Percentiles rank a stretch among this genome's conserved stretches.
Conservation (phyloP, 2,888 invertebrate species). For the Polydrusus cervinus region DNA sequence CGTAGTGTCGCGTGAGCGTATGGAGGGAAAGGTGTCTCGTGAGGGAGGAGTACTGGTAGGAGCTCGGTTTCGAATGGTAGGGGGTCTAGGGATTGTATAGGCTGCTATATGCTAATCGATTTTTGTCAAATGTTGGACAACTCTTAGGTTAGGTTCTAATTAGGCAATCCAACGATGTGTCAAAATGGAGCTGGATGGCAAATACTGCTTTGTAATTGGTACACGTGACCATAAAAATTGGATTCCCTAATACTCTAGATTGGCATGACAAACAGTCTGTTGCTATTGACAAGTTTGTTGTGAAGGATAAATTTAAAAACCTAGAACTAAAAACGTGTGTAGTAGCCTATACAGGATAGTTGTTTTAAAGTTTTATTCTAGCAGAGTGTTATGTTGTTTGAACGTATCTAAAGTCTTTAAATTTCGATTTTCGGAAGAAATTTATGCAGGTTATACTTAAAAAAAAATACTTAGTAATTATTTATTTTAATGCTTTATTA, state of each 20-base stretch:
- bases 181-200: too few species aligned
- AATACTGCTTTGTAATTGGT: too few species aligned
- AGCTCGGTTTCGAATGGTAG: background rate
- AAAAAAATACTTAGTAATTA: too few species aligned
- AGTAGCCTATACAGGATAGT: background rate
- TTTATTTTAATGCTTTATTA: slow-evolving; percentile 10
- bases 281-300: too few species aligned
- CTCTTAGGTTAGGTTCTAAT: background rate
- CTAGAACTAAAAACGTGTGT: too few species aligned
- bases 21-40: slow-evolving; percentile 7
- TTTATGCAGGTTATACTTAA: too few species aligned
- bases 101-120: slow-evolving; percentile 13
- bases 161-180: too few species aligned
- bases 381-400: background rate
- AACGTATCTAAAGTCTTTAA: background rate
- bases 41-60: slow-evolving; percentile 12
- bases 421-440: slow-evolving; percentile 2
- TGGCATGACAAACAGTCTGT: too few species aligned
- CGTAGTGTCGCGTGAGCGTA: slow-evolving; percentile 21
- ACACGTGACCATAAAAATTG: too few species aligned
- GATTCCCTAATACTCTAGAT: too few species aligned
- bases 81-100: background rate
- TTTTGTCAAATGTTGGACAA: too few species aligned
- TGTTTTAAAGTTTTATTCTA: background rate
- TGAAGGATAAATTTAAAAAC: too few species aligned